Base-by-base conservation (phyloP, 30 jellyfish, hydroid and myxozoan species). In the Pelagia noctiluca region DNA sequence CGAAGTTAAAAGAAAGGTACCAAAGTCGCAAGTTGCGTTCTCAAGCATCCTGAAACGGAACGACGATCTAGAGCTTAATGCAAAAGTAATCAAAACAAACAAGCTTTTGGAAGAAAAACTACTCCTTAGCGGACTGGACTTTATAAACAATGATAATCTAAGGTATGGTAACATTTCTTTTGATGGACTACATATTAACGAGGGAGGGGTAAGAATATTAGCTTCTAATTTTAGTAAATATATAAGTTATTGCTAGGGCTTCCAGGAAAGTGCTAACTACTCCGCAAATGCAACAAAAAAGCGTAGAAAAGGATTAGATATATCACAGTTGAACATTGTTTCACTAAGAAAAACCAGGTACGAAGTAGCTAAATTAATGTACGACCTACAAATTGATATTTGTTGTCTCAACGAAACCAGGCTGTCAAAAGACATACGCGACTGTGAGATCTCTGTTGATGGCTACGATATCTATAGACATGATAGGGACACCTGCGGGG, bases 351-450 rank as follows among this genome's bases (percentile, higher is more conserved):
- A 73, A 50, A 75, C 42, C 77, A 47, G 35, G 71, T 19, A 24
- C 7, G 80, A 73, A 73, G 74, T 73, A 42, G 79, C 37, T 7
- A 3, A 21, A 22, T 22, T 37, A 50, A 8, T 73, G 50, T 50
- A 50, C 85, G 85, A 73, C 50, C 38, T 18, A 28, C 48, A 47
- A 50, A 38, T 73, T 2, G 74, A 73, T 0, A 48, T 73, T 48
- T 49, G 42, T 46, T 75, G 85, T 57, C 85, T 73, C 50, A 73
- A 38, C 49, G 85, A 73, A 73, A n/a, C 85, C 49, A 73, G 85
- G 48, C 52, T 73, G 74, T 46, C 50, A 0, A 73, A 73, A 73
- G 85, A 42, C 50, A 42, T 37, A 46, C n/a, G 64, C 22, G 80
- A 73, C 80, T 16, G 26, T 18, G 85, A 25, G 79, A 49, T 73